These are phyloP conservation scores for Actinernus sp. DNA, from an alignment of 92 coral and sea anemone genomes.

Conservation along the genomic window DNA sequence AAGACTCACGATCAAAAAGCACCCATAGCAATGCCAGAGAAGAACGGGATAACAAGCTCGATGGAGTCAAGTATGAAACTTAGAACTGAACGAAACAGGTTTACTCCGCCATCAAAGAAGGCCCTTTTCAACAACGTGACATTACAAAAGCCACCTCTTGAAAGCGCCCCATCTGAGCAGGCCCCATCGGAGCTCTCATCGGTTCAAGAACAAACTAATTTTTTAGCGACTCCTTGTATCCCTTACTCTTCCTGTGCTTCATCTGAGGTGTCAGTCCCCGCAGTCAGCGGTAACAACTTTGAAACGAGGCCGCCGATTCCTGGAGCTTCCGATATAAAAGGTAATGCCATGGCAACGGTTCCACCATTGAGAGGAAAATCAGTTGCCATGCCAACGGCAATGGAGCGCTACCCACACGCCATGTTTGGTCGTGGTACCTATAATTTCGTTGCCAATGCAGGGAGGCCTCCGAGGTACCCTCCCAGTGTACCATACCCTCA, in stretches of 20 bases:
- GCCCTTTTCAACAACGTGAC: background rate
- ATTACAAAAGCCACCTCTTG: background rate
- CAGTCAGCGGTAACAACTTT: background rate
- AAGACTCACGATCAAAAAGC: conserved; percentile 29
- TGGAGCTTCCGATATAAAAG: conserved; percentile 50
- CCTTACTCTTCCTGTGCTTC: conserved; percentile 77
- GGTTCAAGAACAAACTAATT: conserved; percentile 38
- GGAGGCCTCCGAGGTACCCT: conserved; percentile 4
- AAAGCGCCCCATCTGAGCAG: conserved; percentile 40
- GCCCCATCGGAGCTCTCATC: conserved; percentile 63
- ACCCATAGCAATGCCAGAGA: conserved; percentile 83
- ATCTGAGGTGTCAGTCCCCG: conserved; percentile 76
- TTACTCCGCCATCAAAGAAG: background rate
- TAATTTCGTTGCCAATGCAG: conserved; percentile 4
- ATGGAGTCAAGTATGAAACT: conserved; percentile 44
- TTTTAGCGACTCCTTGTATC: conserved; percentile 31
- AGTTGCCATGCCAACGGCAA: conserved; percentile 1
- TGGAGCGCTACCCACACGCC: conserved; percentile 28
- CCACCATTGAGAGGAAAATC: conserved; percentile 14
- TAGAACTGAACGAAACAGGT: conserved; percentile 31
- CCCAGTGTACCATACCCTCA: conserved; percentile 5
- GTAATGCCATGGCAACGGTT: conserved; percentile 5
- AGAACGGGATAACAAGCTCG: conserved; percentile 58
- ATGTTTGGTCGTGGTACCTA: conserved; percentile 15
- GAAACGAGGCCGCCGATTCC: conserved; percentile 68